Conservation (phyloP, 2,113 vertebrate species). For the Holacanthus passer region DNA sequence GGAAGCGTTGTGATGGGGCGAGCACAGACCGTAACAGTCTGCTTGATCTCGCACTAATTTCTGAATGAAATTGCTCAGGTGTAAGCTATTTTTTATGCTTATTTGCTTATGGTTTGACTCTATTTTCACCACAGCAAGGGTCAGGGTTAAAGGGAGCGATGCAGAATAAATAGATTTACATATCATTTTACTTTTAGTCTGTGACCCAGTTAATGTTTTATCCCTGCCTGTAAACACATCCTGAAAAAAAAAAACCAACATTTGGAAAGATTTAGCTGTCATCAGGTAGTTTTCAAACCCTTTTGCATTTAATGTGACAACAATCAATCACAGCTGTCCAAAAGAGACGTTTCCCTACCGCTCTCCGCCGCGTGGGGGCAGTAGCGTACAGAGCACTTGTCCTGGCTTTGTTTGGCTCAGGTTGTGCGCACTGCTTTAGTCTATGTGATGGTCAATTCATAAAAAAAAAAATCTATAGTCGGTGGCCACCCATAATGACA, state of each 20-base stretch:
- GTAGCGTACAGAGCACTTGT: slow-evolving; percentile 71
- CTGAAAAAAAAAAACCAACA: not conserved
- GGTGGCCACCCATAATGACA: not conserved
- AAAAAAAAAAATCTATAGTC: slow-evolving; percentile 5
- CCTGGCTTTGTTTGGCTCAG: slow-evolving; percentile 9
- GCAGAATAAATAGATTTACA: slow-evolving; percentile 34
- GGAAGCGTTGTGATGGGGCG: slow-evolving; percentile 4
- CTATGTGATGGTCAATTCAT: slow-evolving; percentile 30
- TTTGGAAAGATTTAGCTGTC: slow-evolving; percentile 47
- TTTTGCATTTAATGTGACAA: slow-evolving; percentile 52
- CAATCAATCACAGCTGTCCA: slow-evolving; percentile 66
- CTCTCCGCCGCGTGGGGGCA: slow-evolving; percentile 78
- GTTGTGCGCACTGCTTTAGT: slow-evolving; percentile 42
- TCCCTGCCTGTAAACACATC: slow-evolving; percentile 13
- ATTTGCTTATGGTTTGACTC: not conserved
- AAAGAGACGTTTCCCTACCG: slow-evolving; percentile 21
- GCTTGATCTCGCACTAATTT: slow-evolving; percentile 42
- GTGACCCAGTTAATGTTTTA: slow-evolving; percentile 49
- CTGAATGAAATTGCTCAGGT: slow-evolving; percentile 7
- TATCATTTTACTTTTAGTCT: slow-evolving; percentile 5
- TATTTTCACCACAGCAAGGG: slow-evolving; percentile 3
- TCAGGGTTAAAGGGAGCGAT: slow-evolving; percentile 19
- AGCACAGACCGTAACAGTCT: not conserved
- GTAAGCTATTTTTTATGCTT: not conserved
- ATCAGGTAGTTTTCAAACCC: slow-evolving; percentile 49